A percentile compares a stretch with the other conserved stretches of the same genome.
Evolutionary conservation across 2,797 vertebrate species (phyloP).

Genomic region (Malacoraja senta): DNA sequence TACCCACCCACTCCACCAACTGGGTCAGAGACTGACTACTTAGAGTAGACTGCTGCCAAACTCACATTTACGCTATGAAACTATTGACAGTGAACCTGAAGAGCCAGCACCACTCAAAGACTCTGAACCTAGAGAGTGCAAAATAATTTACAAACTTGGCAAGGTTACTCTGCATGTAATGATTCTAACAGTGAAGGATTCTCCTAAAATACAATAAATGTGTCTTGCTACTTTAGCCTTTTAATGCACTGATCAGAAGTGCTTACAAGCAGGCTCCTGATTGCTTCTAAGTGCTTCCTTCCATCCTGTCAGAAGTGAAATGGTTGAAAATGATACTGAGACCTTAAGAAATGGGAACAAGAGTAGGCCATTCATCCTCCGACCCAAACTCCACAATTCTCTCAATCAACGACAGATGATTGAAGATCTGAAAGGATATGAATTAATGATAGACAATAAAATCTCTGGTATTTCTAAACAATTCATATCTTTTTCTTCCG

Average conservation of each 20-base stretch:
- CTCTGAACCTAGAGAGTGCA: conserved; percentile 54
- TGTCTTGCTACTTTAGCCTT: background rate
- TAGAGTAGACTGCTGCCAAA: conserved; percentile 52
- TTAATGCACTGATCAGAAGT: background rate
- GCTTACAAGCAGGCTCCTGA: no score
- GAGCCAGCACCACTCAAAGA: conserved; percentile 70
- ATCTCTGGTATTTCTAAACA: no score
- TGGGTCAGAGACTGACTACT: conserved; percentile 57
- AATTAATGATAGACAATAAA: no score
- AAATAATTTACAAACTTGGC: background rate
- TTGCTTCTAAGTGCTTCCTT: no score
- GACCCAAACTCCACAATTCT: no score
- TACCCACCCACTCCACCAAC: conserved; percentile 55
- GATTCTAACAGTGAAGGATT: background rate
- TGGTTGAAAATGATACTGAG: background rate
- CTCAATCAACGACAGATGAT: no score
- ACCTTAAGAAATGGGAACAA: no score
- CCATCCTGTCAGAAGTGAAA: background rate
- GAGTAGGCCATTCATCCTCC: no score
- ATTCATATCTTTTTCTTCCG: no score
- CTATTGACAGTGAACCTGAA: conserved; percentile 67
- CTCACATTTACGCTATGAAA: conserved; percentile 60
- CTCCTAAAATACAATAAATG: background rate
- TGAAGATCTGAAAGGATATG: no score
- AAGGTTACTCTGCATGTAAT: background rate